Base-by-base conservation (phyloP, 2,888 invertebrate genomes). In the Lamproptera curius region DNA sequence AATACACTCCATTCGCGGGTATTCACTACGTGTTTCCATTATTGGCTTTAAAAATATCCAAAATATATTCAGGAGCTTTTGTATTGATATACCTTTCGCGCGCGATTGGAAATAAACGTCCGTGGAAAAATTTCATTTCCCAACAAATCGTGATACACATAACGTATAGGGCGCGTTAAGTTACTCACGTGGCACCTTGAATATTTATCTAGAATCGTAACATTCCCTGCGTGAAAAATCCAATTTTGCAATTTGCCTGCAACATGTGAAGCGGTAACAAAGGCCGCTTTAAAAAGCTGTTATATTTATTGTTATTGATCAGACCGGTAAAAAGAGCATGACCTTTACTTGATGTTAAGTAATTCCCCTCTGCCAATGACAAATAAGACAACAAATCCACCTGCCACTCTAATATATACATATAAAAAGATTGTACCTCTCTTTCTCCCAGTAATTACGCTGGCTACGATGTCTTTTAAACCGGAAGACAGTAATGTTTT, bases 221-320 rank as follows among this genome's bases (percentile, higher is more conserved):
- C 63, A 62, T 67, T 65, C 60, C 69, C 65, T 65, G 64, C 70
- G 65, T 71, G 70, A 73, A 81, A 79, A 83, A 84, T 77, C 81
- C 82, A 84, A 85, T 85, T 82, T 84, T 76, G 73, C 2, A 62
- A 73, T 76, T 76, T 82, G 83, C 85, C 85, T 67, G 66, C 62
- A 70, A 73, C 84, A 85, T 75, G 76, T 84, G 84, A 82, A 81
- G 83, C 77, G 83, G 76, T 59, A 58, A 62, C 64, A 70, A 77
- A 79, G 76, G 77, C 68, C 67, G 64, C 61, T 72, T 73, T 75
- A 79, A 79, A 75, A 73, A 73, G 78, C 72, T 70, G 70, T 83
- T 82, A 79, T 76, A n/a, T n/a, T n/a, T n/a, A n/a, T n/a, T n/a
- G n/a, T n/a, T n/a, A n/a, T n/a, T n/a, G n/a, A n/a, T n/a, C n/a